Evolutionary conservation across 2,113 vertebrate species (phyloP).

Genomic region (Emydocephalus ijimae): DNA sequence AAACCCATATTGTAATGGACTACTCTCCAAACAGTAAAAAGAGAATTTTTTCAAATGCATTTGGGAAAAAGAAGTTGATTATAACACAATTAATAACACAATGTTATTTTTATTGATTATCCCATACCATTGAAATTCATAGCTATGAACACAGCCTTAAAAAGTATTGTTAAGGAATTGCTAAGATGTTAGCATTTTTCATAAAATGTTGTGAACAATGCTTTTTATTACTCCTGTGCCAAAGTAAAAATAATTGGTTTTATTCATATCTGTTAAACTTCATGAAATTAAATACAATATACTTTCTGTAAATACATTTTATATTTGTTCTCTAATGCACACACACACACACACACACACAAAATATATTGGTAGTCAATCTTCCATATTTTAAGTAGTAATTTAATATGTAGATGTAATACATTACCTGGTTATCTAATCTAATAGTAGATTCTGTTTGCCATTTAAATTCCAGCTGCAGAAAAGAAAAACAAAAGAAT

Average conservation of each 20-base stretch:
- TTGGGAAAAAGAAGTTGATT: constrained; percentile 19
- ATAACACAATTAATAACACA: not conserved
- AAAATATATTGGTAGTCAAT: not conserved
- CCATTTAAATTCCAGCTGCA: constrained; percentile 74
- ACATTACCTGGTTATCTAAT: constrained; percentile 80
- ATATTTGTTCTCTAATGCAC: constrained; percentile 20
- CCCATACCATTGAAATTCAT: constrained; percentile 30
- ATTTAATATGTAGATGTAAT: constrained; percentile 67
- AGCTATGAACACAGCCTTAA: constrained; percentile 16
- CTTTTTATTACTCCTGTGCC: constrained; percentile 19
- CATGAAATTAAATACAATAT: constrained; percentile 20
- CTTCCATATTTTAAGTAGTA: constrained; percentile 65
- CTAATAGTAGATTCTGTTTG: constrained; percentile 73
- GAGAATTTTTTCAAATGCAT: not conserved
- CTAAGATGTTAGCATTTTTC: constrained; percentile 24
- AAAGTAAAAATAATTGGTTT: constrained; percentile 48
- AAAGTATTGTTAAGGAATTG: constrained; percentile 34
- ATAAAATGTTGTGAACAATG: constrained; percentile 37
- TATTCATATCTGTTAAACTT: constrained; percentile 49
- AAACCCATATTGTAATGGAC: not conserved
- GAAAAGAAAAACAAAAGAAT: constrained; percentile 63
- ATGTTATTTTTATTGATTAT: constrained; percentile 39
- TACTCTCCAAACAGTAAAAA: not conserved
- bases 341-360: not conserved
- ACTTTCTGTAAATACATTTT: constrained; percentile 55